phyloP scores from a whole-genome alignment of 1,140 invertebrate genomes.

The Stenopsyche tienmushanensis region DNA sequence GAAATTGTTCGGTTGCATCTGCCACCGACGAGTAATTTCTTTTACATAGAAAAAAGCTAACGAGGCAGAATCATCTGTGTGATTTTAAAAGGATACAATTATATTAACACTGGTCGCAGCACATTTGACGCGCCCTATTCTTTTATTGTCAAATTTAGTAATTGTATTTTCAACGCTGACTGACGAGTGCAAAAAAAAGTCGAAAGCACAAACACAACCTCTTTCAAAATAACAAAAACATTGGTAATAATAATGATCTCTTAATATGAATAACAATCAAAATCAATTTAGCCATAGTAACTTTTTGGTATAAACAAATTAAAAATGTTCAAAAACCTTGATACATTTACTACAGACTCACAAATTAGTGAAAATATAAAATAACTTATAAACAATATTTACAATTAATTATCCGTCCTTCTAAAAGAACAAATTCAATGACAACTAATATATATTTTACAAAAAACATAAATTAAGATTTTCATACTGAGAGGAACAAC shows the following conservation, averaged over 20 bases:
- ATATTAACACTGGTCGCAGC: conserved; percentile 8
- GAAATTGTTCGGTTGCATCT: too few relatives aligned
- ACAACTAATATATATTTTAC: background rate
- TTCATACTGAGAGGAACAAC: conserved; percentile 5
- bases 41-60: too few relatives aligned
- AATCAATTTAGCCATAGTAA: conserved; percentile 1
- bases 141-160: conserved; percentile 10
- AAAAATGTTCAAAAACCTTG: background rate
- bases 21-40: too few relatives aligned
- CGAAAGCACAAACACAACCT: too few relatives aligned
- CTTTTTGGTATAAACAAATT: conserved; percentile 11
- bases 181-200: background rate
- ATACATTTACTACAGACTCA: background rate
- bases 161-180: too few relatives aligned
- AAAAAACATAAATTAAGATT: background rate
- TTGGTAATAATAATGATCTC: too few relatives aligned
- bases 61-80: too few relatives aligned
- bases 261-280: background rate
- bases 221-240: too few relatives aligned
- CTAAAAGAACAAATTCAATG: background rate
- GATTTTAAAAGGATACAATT: too few relatives aligned
- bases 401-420: background rate
- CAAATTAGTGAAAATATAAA: background rate
- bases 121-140: background rate
- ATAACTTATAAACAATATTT: conserved; percentile 12